Conservation (phyloP, 2,888 invertebrate species). For the Dryobota labecula region DNA sequence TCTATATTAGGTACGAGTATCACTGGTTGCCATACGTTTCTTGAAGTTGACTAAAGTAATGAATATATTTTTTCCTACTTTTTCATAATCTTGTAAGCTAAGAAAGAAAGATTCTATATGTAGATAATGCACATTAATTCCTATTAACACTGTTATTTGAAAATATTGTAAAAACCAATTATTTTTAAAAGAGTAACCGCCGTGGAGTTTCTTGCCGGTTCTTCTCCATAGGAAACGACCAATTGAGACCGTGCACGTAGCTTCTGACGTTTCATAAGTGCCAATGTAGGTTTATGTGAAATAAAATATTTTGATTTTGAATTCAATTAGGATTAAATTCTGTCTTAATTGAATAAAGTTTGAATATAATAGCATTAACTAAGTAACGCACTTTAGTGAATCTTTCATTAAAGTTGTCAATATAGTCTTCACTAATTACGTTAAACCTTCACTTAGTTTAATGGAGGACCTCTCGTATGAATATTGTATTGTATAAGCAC, state of each 20-base stretch:
- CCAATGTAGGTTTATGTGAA: too few relatives aligned
- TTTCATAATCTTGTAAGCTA: too few relatives aligned
- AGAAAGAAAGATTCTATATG: neutral
- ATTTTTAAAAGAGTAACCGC: too few relatives aligned
- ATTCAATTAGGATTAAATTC: neutral
- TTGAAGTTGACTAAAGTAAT: neutral
- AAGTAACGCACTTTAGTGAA: neutral
- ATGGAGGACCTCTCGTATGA: conserved; percentile 6
- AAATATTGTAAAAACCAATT: too few relatives aligned
- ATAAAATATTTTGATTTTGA: too few relatives aligned
- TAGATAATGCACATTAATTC: neutral
- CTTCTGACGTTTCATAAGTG: too few relatives aligned
- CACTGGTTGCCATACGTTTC: neutral
- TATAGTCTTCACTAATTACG: conserved; percentile 12
- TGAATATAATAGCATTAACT: neutral
- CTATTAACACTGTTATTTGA: too few relatives aligned
- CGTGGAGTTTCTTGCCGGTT: too few relatives aligned
- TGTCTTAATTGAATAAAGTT: conserved; percentile 2
- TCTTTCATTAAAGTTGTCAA: conserved; percentile 20
- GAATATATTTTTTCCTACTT: neutral
- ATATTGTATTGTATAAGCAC: neutral
- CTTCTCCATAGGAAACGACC: too few relatives aligned
- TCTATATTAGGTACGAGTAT: too few relatives aligned
- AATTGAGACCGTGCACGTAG: too few relatives aligned
- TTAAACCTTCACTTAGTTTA: conserved; percentile 17